Conservation (phyloP, 2,888 invertebrate genomes). For the Cremastinae sp. region DNA sequence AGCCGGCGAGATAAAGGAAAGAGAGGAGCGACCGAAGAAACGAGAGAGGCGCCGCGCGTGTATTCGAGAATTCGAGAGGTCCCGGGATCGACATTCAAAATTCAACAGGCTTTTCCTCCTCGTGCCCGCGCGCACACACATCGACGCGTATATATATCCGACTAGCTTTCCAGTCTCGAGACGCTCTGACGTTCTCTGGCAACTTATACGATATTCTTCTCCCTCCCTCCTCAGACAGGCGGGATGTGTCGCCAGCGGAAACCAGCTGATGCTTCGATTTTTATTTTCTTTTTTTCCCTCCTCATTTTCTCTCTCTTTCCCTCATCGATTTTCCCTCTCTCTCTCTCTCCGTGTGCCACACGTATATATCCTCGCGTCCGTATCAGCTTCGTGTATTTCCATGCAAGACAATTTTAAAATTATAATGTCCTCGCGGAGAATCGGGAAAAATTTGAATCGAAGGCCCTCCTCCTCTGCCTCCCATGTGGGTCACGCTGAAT, state of each 20-base stretch:
- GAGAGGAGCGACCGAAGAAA: slow-evolving; percentile 14
- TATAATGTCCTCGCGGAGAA: slow-evolving; percentile 8
- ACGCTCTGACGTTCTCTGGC: slow-evolving; percentile 40
- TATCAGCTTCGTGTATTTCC: not conserved
- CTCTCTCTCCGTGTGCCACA: slow-evolving; percentile 2
- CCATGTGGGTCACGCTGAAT: not conserved
- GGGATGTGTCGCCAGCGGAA: slow-evolving; percentile 21
- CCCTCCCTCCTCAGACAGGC: not conserved
- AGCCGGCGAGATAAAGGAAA: slow-evolving; percentile 42
- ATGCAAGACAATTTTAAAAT: slow-evolving; percentile 24
- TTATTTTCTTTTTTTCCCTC: not conserved
- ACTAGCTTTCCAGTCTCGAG: slow-evolving; percentile 31
- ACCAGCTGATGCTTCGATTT: slow-evolving; percentile 37
- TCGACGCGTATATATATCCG: slow-evolving; percentile 47
- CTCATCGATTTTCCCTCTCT: not conserved
- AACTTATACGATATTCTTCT: slow-evolving; percentile 37
- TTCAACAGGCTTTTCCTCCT: slow-evolving; percentile 62
- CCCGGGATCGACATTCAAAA: slow-evolving; percentile 59
- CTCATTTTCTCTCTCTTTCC: not conserved
- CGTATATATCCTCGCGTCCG: not conserved
- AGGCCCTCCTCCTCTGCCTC: not conserved
- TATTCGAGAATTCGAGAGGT: slow-evolving; percentile 30
- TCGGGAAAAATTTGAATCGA: slow-evolving; percentile 38
- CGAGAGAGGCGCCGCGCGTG: slow-evolving; percentile 6
- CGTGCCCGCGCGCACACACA: slow-evolving; percentile 35